Evolutionary conservation across 1,140 invertebrate genomes (phyloP).

Genomic region (Tribolium madens): DNA sequence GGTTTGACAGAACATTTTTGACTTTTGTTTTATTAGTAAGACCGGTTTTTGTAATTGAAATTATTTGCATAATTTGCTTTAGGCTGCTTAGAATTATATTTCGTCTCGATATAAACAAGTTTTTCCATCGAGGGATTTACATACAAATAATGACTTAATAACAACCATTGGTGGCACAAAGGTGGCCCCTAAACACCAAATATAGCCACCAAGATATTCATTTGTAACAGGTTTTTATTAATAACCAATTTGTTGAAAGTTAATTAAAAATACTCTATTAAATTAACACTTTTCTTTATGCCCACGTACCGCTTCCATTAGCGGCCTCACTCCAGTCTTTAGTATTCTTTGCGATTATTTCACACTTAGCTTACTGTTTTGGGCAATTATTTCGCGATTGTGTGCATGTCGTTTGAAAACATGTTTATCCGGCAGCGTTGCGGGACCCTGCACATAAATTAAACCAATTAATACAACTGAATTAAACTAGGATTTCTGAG

Average conservation of each 20-base stretch:
- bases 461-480: conserved; percentile 38
- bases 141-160: neutral
- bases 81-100: neutral
- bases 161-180: neutral
- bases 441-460: conserved; percentile 28
- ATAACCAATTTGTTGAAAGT: neutral
- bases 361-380: neutral
- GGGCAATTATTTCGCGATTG: neutral
- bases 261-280: neutral
- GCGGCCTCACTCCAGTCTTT: neutral
- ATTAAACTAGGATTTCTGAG: conserved; percentile 39
- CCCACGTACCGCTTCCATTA: neutral
- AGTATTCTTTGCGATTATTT: neutral
- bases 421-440: conserved; percentile 14
- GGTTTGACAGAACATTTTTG: neutral
- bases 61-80: neutral
- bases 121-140: neutral
- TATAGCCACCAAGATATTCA: neutral
- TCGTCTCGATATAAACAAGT: neutral
- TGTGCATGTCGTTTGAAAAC: conserved; percentile 9
- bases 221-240: neutral
- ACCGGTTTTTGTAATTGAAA: neutral
- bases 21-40: neutral
- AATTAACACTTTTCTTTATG: neutral
- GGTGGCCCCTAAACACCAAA: neutral